Conservation (phyloP, 2,888 invertebrate genomes). For the Aspidiotus destructor region DNA sequence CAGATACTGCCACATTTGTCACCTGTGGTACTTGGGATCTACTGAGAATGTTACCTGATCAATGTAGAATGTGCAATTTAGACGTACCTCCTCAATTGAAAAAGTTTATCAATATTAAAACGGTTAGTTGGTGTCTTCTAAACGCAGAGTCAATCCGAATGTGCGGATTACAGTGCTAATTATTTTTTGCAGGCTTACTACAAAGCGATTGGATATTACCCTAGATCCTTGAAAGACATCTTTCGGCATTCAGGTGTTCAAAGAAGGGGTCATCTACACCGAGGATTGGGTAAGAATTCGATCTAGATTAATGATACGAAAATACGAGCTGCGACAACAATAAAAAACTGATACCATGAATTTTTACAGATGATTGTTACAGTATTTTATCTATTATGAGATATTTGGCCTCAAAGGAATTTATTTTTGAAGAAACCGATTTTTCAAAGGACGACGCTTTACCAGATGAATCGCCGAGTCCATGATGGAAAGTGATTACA, state of each 20-base stretch:
- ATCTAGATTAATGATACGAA: not conserved
- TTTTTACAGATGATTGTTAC: slow-evolving; percentile 14
- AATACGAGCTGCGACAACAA: not conserved
- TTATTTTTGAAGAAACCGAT: slow-evolving; percentile 12
- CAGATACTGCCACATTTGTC: slow-evolving; percentile 17
- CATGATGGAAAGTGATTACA: too few species aligned
- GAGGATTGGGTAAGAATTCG: slow-evolving; percentile 20
- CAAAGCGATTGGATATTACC: slow-evolving; percentile 24
- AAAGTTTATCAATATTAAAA: slow-evolving; percentile 28
- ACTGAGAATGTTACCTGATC: slow-evolving; percentile 23
- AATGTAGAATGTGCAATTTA: slow-evolving; percentile 16
- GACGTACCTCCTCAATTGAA: slow-evolving; percentile 13
- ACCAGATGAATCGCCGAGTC: too few species aligned
- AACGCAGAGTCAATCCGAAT: not conserved
- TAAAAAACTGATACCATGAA: not conserved
- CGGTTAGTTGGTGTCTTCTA: slow-evolving; percentile 8
- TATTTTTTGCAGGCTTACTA: slow-evolving; percentile 14
- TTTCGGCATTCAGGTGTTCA: not conserved
- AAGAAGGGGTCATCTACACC: slow-evolving; percentile 13
- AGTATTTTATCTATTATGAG: slow-evolving; percentile 12
- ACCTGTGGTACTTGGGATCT: slow-evolving; percentile 32
- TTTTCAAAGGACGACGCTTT: not conserved
- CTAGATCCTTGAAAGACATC: slow-evolving; percentile 17
- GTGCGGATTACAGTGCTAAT: not conserved
- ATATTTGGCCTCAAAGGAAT: slow-evolving; percentile 3